Percentiles rank a stretch among this genome's conserved stretches.
phyloP scores from a whole-genome alignment of 1,140 invertebrate species.

The Heliothis virescens region DNA sequence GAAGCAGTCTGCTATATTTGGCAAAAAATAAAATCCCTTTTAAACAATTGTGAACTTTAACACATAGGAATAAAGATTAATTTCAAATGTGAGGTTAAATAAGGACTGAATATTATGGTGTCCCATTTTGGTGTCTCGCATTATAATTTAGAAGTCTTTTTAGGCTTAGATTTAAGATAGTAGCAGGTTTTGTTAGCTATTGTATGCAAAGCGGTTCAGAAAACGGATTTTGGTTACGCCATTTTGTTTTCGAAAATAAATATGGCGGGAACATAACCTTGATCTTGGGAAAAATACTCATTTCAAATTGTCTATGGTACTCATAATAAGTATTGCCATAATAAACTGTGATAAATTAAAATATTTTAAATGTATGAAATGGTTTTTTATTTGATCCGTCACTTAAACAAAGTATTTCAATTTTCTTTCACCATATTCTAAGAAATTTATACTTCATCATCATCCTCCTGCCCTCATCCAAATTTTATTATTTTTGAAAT shows the following conservation, averaged over 20 bases:
- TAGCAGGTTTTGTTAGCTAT: conserved; percentile 23
- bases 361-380: too few relatives aligned
- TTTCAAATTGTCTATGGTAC: too few relatives aligned
- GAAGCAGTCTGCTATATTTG: conserved; percentile 42
- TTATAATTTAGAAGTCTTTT: conserved; percentile 37
- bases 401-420: too few relatives aligned
- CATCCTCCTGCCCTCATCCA: too few relatives aligned
- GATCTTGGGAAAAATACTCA: too few relatives aligned
- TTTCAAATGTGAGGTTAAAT: conserved; percentile 1
- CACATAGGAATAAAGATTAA: neutral
- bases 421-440: too few relatives aligned
- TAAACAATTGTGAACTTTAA: conserved; percentile 3
- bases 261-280: neutral
- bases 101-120: conserved; percentile 16
- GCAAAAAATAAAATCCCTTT: conserved; percentile 19
- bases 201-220: conserved; percentile 35
- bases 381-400: too few relatives aligned
- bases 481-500: too few relatives aligned
- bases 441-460: too few relatives aligned
- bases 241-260: neutral
- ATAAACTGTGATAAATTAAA: too few relatives aligned
- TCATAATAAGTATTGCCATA: too few relatives aligned
- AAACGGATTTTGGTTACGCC: conserved; percentile 5
- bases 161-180: conserved; percentile 39
- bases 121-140: conserved; percentile 36